Evolutionary conservation across 2,113 vertebrate species (phyloP).

Genomic region (Triplophysa siluroides): DNA sequence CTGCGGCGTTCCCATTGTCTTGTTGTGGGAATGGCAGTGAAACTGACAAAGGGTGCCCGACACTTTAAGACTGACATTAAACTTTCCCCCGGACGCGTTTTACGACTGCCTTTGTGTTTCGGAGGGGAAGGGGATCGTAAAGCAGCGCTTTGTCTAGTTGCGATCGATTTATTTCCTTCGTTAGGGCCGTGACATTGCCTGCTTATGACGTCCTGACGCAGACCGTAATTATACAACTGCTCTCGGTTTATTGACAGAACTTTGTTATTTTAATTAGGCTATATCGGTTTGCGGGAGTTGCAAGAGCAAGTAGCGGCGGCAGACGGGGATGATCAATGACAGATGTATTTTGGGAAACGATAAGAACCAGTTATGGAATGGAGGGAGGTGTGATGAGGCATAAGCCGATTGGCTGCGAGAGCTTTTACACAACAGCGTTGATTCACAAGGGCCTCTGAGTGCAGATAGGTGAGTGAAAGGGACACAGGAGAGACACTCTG

Average conservation of each 20-base stretch:
- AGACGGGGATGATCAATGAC: conserved; percentile 74
- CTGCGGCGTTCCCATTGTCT: conserved; percentile 67
- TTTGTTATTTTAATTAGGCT: conserved; percentile 79
- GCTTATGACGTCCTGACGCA: conserved; percentile 75
- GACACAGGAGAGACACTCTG: conserved; percentile 61
- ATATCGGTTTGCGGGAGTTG: conserved; percentile 72
- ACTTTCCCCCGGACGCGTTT: conserved; percentile 70
- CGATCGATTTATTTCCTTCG: conserved; percentile 78
- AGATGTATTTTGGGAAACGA: conserved; percentile 68
- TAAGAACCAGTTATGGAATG: not conserved
- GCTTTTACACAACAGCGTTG: not conserved
- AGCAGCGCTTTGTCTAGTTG: conserved; percentile 72
- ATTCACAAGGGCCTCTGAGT: conserved; percentile 14
- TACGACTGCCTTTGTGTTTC: conserved; percentile 73
- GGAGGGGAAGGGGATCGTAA: conserved; percentile 70
- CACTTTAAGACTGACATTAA: conserved; percentile 79
- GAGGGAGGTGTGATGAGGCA: not conserved
- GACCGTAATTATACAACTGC: conserved; percentile 74
- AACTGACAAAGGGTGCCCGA: conserved; percentile 70
- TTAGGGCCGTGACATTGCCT: conserved; percentile 73
- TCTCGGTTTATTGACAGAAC: conserved; percentile 76
- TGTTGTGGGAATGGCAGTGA: conserved; percentile 68
- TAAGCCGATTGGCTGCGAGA: not conserved
- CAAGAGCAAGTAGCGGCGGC: conserved; percentile 72
- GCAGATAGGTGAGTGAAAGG: conserved; percentile 57